Evolutionary conservation across 1,140 invertebrate genomes (phyloP), one percentile per base, ranked within the genome.

Genomic region (Caenorhabditis latens): DNA sequence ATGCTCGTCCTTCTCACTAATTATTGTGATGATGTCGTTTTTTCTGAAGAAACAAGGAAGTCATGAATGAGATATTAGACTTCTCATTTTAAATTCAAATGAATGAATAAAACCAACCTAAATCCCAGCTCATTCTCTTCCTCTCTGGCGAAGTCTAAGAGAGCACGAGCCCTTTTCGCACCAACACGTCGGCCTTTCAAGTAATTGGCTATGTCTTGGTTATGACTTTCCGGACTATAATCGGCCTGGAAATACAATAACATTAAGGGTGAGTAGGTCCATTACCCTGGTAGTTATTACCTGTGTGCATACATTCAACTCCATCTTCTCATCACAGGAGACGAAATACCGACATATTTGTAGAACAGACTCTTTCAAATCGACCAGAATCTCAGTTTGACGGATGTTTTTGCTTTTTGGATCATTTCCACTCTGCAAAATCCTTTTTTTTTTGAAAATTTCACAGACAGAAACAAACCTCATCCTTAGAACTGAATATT

Each of bases 41-140:
- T 91, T 91, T 65, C 87, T 89, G 65, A 83, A 89, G 32, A 32
- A 32, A 32, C 32, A 32, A 32, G 32, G 0, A 0, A 84, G 21
- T 46, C 21, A 48, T 46, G 6, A 58, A 9, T 9, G 19, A 6
- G 19, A 61, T 63, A 42, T 13, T 65, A 14, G 11, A 14, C 6
- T 7, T 19, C 7, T 7, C 13, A 8, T 21, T 65, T 24, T 24
- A 58, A 21, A 58, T 19, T 58, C 16, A 6, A 19, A 2, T 58
- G 61, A 32, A 32, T 63, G 24, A 63, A 32, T 13, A 32, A 5
- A 9, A 58, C n/a, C 11, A n/a, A 89, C 88, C 97, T 94, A 93
- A 99, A 99, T 46, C 98, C 98, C 42, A 99, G 94, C 94, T 99
- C 98, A 94, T 99, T 98, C 92, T 98, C 97, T 94, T 99, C 98